Evolutionary conservation across 2,113 vertebrate species (phyloP).

Genomic region (Cheirogaleus medius): DNA sequence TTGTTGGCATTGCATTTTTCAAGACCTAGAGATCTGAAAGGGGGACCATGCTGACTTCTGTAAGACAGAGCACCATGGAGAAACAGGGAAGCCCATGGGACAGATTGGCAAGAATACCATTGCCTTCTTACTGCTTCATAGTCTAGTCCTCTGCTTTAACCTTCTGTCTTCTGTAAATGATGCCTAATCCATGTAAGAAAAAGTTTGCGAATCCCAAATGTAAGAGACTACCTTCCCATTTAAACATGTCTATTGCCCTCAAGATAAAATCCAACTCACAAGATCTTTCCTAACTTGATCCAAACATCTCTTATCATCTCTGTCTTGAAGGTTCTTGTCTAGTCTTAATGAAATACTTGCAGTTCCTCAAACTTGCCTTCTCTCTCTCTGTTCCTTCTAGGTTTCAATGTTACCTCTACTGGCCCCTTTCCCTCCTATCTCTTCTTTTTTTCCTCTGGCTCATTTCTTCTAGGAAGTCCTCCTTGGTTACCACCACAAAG

Average conservation of each 20-base stretch:
- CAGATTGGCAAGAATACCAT: background rate
- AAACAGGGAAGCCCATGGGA: background rate
- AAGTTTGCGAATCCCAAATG: background rate
- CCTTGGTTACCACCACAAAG: background rate
- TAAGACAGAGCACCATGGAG: background rate
- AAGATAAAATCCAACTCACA: background rate
- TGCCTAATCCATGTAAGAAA: background rate
- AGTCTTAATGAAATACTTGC: background rate
- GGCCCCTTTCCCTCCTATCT: background rate
- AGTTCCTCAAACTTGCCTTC: background rate
- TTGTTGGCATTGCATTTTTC: background rate
- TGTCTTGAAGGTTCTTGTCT: background rate
- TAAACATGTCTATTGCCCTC: background rate
- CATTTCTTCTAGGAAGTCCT: background rate
- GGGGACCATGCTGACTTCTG: background rate
- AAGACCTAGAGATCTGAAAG: background rate
- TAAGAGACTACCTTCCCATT: background rate
- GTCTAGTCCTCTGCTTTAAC: background rate
- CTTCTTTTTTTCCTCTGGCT: background rate
- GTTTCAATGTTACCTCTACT: background rate
- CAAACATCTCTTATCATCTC: background rate
- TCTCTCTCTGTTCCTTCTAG: background rate
- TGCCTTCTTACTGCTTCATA: background rate
- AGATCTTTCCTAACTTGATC: background rate
- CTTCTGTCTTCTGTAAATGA: background rate